These are phyloP conservation scores for Porphyrio hochstetteri DNA, from an alignment of 2,113 vertebrate species.

Conservation along the genomic window DNA sequence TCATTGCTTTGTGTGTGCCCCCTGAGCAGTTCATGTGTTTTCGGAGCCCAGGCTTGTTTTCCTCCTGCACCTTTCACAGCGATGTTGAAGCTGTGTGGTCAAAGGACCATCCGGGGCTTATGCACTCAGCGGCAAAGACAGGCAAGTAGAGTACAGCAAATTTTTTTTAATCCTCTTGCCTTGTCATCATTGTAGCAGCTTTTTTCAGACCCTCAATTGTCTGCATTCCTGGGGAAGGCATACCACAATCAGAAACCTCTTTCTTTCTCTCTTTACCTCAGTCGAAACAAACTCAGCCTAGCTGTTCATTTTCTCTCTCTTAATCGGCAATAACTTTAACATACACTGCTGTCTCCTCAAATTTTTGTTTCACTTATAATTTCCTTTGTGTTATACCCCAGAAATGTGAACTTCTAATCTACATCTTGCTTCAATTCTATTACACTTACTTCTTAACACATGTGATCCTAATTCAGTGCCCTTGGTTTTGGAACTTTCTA, in stretches of 20 bases:
- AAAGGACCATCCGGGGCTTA: not conserved
- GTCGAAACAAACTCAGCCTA: not conserved
- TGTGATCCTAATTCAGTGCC: slow-evolving; percentile 27
- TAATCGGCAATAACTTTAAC: not conserved
- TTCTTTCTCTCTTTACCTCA: not conserved
- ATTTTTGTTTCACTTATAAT: not conserved
- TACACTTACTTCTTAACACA: slow-evolving; percentile 21
- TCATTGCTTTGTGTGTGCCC: not conserved
- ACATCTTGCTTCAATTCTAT: slow-evolving; percentile 19
- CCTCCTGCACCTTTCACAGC: not conserved
- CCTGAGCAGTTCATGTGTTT: not conserved
- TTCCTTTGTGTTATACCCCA: not conserved
- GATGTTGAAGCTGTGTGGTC: not conserved
- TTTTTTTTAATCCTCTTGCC: not conserved
- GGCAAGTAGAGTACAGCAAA: not conserved
- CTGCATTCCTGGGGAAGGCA: not conserved
- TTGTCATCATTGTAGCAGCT: not conserved
- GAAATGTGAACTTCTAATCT: not conserved
- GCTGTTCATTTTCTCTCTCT: not conserved
- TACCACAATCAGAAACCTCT: not conserved
- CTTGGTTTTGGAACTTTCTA: slow-evolving; percentile 33
- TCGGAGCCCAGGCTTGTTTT: not conserved
- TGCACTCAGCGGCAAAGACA: not conserved
- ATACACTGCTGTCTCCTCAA: not conserved
- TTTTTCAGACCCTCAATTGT: not conserved